Base-by-base conservation (phyloP, 1,140 invertebrate genomes). In the Zaprionus kolodkinae region DNA sequence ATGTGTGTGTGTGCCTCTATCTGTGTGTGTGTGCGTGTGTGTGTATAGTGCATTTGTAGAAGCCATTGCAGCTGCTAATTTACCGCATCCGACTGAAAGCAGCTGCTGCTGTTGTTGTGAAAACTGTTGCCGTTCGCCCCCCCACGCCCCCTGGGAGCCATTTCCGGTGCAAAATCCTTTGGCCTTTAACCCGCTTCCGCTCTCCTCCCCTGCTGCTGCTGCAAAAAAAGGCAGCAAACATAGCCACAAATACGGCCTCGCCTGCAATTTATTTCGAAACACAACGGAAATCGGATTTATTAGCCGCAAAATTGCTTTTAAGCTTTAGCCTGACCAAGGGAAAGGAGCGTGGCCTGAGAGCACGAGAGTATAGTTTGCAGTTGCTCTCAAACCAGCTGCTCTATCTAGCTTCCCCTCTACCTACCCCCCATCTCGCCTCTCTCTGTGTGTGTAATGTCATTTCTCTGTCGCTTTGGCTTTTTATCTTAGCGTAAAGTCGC, bases 241-340 rank as follows among this genome's bases (percentile, higher is more conserved):
- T 43, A 25, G 21, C 38, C 59, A 57, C 33, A 48, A 56, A 43
- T 67, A 57, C n/a, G 21, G 48, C 50, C 65, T 77, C 69, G 69
- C 62, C 54, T 68, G 75, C 81, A 86, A 91, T 91, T 91, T 91
- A 91, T 91, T 83, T 90, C 69, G 78, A 91, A 91, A 72, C 85
- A 76, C 79, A 91, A 86, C 73, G 89, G 79, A 89, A 91, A 91
- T 91, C 89, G 85, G 89, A 91, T 91, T 91, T 91, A 91, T 91
- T 91, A 91, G 90, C 89, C 89, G 74, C 85, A 91, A 91, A 91
- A 91, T 91, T 91, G 89, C 89, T 81, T 89, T 89, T 90, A 88
- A 90, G 79, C 78, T 69, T 79, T 70, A 60, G 62, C 62, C 56
- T 45, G 45, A 40, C 48, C 15, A 6, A 9, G 21, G 17, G n/a